These are phyloP conservation scores for Cepphus grylle DNA, from an alignment of 2,113 vertebrate species.

Conservation along the genomic window DNA sequence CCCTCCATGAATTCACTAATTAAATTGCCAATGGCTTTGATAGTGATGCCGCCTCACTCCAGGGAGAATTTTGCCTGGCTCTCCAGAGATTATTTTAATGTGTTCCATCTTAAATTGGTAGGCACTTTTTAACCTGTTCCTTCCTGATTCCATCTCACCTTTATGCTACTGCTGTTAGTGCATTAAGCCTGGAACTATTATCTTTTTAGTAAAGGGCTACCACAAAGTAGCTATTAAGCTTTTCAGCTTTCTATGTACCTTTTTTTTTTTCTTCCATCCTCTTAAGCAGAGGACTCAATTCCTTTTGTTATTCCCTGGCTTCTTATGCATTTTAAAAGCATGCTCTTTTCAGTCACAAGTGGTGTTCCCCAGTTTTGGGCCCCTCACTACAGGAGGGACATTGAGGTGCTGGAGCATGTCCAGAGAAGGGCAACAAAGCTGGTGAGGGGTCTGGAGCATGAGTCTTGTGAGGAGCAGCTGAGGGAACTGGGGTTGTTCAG, in stretches of 20 bases:
- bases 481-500: background rate
- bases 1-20: constrained; percentile 41
- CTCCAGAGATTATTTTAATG: constrained; percentile 57
- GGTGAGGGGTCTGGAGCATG: background rate
- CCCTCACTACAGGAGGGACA: background rate
- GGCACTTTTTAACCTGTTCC: constrained; percentile 56
- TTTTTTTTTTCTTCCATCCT: background rate
- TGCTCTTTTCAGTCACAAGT: background rate
- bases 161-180: background rate
- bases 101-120: constrained; percentile 50
- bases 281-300: background rate
- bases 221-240: constrained; percentile 27
- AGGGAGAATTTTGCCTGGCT: constrained; percentile 28
- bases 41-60: constrained; percentile 27
- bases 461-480: background rate
- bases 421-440: background rate
- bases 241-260: background rate
- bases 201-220: constrained; percentile 41
- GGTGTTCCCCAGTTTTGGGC: background rate
- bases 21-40: constrained; percentile 59
- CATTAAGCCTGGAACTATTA: constrained; percentile 35
- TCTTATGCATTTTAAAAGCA: constrained; percentile 27
- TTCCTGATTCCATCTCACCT: constrained; percentile 51
- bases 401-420: background rate
- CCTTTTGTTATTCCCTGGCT: constrained; percentile 26